Evolutionary conservation across 2,888 invertebrate genomes (phyloP), one percentile per base, ranked within the genome.

Genomic region (Myopa testacea): DNA sequence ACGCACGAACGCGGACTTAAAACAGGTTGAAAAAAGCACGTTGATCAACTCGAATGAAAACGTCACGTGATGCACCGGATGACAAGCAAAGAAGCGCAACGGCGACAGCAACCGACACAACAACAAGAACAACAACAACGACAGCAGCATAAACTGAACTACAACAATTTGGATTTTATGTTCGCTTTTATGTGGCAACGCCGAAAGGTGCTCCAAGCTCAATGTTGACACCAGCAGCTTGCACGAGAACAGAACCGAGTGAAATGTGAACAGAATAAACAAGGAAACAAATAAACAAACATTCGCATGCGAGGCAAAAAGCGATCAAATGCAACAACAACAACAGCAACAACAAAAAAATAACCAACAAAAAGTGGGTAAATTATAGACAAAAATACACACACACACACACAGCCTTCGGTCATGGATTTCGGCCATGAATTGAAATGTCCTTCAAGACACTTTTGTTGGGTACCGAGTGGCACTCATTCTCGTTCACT

Each of bases 281-380:
- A 62, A 26, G 10, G 0, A 45, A 45, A 45, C 45, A 45, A 45
- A 60, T 16, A 63, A 19, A 45, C 34, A 70, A 0, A 26, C 40
- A 55, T 40, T 26, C 63, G 40, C 60, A 69, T 26, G 26, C 26
- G 26, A 58, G 19, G 19, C 19, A 58, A n/a, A 58, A 55, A 55
- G 16, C 55, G 16, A 55, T 10, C 10, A 55, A 14, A 14, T 55
- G 12, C 10, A 77, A 77, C 77, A 79, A 78, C 78, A 79, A 76
- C 77, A 75, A 60, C 78, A 77, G 75, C 74, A 72, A 75, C 76
- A 50, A 78, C 70, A 60, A 34, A 34, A 68, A 65, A 65, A 72
- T 37, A 40, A 76, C 58, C 65, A 67, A 71, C 72, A 55, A 50
- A 16, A 68, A 58, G 26, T 34, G 70, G 34, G 14, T 55, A 72